Base-by-base conservation (phyloP, 2,113 vertebrate species). In the Gymnocephalus cernua region DNA sequence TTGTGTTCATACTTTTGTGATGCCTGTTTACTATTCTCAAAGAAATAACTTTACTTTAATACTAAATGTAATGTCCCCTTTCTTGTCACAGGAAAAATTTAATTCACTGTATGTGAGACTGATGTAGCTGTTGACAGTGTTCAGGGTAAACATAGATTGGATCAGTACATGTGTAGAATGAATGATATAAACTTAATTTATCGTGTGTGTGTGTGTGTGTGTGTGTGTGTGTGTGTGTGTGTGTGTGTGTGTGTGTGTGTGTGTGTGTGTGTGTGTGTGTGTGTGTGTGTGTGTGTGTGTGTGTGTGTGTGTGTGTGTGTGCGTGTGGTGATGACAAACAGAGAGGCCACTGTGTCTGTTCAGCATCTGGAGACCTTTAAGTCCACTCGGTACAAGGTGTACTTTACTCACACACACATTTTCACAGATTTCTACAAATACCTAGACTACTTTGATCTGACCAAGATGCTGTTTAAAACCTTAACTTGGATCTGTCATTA, bases 321-420 rank as follows among this genome's bases (percentile, higher is more conserved):
- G 51, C 75, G 48, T 63, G 3, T 41, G 53, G 57, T 47, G 47
- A 83, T 84, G 77, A 88, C 71, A 90, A 74, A 88, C 70, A 56
- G 66, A 80, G 64, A 65, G 72, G 85, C 80, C 56, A 69, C 67
- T 79, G 66, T 83, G 58, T 85, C 54, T 83, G 67, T 80, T 83
- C 70, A 78, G 74, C 70, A 88, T 86, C 84, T 91, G 86, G 73
- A 90, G 65, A 67, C 59, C 65, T 89, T 89, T 83, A 76, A 73
- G 64, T 64, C 16, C 4, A 48, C 56, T 29, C 48, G 66, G 74
- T 69, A 74, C 63, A 50, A 77, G 77, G 59, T 87, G 69, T 56
- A 67, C 70, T 77, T 83, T 59, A 32, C 59, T 69, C 57, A 82
- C 66, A 79, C 47, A 69, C 58, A 80, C n/a, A 59, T 54, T 71